Evolutionary conservation across 2,113 vertebrate species (phyloP), one percentile per base, ranked within the genome.

Genomic region (Pterocles gutturalis): DNA sequence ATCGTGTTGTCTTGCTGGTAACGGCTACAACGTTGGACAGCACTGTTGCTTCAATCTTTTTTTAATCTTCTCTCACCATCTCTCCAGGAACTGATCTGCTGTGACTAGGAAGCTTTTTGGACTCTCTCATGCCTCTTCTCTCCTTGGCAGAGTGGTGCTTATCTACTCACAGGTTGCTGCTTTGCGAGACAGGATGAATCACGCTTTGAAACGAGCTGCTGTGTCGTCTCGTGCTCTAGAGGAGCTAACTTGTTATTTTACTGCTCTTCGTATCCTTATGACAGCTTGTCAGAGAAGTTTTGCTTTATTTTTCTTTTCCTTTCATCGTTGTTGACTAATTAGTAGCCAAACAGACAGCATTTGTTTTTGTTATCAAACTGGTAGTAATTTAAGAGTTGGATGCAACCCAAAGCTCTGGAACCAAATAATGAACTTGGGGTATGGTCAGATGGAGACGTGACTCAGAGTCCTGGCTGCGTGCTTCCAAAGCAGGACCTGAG

Each of bases 241-340:
- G 92, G 55, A 96, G 76, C 53, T 79, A 11, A 78, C 72, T 89
- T 43, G 67, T 96, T 96, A n/a, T 95, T 94, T 90, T 33, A 73
- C 43, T 71, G 73, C 80, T 96, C 91, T 82, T 87, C 93, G 8
- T 33, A 71, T 82, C 87, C 86, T 95, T 46, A 7, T 69, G 87
- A 83, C 91, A 97, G 91, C 83, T 97, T 97, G 97, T 94, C 92
- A 94, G 60, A 65, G 78, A 53, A 96, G 83, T 83, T 96, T 89
- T 78, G 69, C 72, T 91, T 89, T 97, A 84, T 95, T 96, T 96
- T 95, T 84, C 65, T 90, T 76, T 62, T 69, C 58, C 29, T 64
- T 83, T 92, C 73, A 28, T 95, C 8, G 3, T 79, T 96, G 87
- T 93, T 96, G 94, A 90, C 94, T 95, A 93, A 93, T 95, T 81